These are phyloP conservation scores for Pogonocherus hispidulus DNA, from an alignment of 2,888 invertebrate genomes.

Conservation along the genomic window DNA sequence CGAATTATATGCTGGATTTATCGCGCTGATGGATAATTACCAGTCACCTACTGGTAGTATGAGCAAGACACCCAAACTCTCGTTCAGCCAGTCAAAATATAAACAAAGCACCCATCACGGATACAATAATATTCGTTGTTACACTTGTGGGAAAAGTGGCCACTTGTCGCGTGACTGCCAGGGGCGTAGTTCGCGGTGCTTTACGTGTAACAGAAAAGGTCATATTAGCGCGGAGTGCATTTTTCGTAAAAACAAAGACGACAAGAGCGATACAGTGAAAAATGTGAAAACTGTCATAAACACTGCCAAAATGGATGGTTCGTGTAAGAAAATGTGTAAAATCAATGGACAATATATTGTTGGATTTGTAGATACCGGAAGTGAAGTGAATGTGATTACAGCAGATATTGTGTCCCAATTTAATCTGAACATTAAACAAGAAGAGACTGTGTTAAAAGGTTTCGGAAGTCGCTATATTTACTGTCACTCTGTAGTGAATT, in stretches of 20 bases:
- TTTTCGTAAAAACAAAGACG: too few relatives aligned
- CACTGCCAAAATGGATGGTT: neutral
- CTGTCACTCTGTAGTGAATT: neutral
- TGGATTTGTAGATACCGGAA: neutral
- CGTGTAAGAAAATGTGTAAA: neutral
- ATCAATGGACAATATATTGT: neutral
- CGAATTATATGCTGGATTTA: constrained; percentile 6
- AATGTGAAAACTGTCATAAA: neutral
- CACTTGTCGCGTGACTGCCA: too few relatives aligned
- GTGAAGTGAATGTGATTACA: neutral
- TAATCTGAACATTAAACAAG: neutral
- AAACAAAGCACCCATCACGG: neutral
- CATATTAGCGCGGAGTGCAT: too few relatives aligned
- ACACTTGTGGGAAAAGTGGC: too few relatives aligned
- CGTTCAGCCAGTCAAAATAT: neutral
- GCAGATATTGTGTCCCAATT: too few relatives aligned
- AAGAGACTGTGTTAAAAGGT: neutral
- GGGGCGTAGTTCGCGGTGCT: too few relatives aligned
- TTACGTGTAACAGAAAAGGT: too few relatives aligned
- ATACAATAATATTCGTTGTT: too few relatives aligned
- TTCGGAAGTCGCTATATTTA: neutral
- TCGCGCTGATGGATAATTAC: neutral
- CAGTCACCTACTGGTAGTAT: too few relatives aligned
- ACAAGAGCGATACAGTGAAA: too few relatives aligned
- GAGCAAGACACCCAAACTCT: too few relatives aligned